Conservation (phyloP, 2,888 invertebrate genomes). For the Tholera decimalis region DNA sequence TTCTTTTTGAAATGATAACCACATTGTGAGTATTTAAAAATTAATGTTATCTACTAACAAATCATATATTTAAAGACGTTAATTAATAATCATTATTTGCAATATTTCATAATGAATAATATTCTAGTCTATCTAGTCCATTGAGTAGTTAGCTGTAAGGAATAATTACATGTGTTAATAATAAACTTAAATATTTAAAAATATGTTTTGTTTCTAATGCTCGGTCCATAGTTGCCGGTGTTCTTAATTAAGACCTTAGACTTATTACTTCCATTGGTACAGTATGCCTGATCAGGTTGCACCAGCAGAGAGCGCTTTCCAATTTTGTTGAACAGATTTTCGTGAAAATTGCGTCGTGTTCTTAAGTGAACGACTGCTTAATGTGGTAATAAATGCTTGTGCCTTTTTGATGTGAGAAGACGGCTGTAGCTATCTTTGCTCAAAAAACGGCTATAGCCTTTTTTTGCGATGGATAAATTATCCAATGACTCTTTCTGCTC, state of each 20-base stretch:
- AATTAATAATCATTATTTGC: conserved; percentile 12
- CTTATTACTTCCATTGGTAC: background rate
- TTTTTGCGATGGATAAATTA: no score
- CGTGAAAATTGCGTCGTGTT: background rate
- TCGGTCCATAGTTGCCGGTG: background rate
- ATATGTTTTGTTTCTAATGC: background rate
- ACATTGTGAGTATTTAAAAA: background rate
- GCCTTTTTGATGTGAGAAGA: no score
- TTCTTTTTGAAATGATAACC: background rate
- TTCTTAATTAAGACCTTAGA: no score
- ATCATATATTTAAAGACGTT: conserved; percentile 34
- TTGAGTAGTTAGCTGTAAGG: conserved; percentile 39
- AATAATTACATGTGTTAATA: conserved; percentile 49
- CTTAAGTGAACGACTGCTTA: background rate
- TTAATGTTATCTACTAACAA: conserved; percentile 32
- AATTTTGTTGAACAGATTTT: background rate
- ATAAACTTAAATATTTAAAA: conserved; percentile 37
- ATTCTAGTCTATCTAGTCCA: conserved; percentile 65
- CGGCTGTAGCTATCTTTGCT: no score
- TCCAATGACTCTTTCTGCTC: no score
- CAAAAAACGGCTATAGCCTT: no score
- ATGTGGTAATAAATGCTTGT: no score
- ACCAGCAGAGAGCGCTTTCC: background rate
- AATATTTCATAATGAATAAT: conserved; percentile 16
- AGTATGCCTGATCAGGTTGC: no score